Percentiles rank a stretch among this genome's conserved stretches.
Evolutionary conservation across 2,888 invertebrate genomes (phyloP).

Genomic region (Sinohyriopsis cumingii): DNA sequence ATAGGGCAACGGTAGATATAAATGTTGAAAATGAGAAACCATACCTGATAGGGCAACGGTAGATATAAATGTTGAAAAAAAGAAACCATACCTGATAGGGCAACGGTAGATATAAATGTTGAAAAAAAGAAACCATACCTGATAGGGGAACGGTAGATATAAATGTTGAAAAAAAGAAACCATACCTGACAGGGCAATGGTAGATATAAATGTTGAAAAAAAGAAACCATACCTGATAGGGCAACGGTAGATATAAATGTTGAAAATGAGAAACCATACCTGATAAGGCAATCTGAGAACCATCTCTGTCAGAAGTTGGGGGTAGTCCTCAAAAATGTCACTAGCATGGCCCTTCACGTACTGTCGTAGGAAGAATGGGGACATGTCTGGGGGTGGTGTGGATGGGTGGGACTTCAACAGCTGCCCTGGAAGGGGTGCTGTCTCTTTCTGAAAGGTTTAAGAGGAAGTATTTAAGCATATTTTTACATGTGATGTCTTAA

Average conservation of each 20-base stretch:
- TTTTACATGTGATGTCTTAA: too few relatives aligned
- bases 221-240: too few relatives aligned
- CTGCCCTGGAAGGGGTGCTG: conserved; percentile 74
- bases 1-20: conserved; percentile 76
- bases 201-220: too few relatives aligned
- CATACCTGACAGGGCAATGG: conserved; percentile 76
- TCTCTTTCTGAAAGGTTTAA: conserved; percentile 49
- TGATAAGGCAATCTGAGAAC: conserved; percentile 94
- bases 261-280: conserved; percentile 73
- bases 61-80: too few relatives aligned
- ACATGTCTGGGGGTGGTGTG: conserved; percentile 90
- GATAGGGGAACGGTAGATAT: too few relatives aligned
- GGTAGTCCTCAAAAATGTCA: conserved; percentile 95
- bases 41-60: too few relatives aligned
- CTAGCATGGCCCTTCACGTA: conserved; percentile 92
- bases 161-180: too few relatives aligned
- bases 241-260: too few relatives aligned
- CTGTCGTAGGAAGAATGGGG: conserved; percentile 89
- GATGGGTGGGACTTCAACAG: conserved; percentile 85
- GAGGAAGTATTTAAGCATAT: too few relatives aligned
- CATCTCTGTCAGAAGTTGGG: conserved; percentile 95
- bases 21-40: too few relatives aligned
- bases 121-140: too few relatives aligned
- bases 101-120: conserved; percentile 70
- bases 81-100: conserved; percentile 86